Evolutionary conservation across 2,113 vertebrate species (phyloP), one percentile per base, ranked within the genome.

Genomic region (Pao palembangensis): DNA sequence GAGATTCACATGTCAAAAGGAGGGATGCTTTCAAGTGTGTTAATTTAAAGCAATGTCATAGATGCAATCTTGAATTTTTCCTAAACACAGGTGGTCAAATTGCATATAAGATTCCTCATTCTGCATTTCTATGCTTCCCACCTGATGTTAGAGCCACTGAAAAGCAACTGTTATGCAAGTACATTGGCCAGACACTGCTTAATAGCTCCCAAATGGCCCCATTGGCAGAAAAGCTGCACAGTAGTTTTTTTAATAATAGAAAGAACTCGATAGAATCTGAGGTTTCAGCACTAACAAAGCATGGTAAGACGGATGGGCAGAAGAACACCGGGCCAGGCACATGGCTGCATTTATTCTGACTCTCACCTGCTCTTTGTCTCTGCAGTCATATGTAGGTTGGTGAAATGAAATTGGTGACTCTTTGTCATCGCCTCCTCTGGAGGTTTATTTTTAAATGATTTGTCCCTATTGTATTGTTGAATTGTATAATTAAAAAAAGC

Each of bases 201-300:
- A 73, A 78, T 73, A 76, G 74, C 73, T 79, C 66, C 73, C 76
- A 71, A 80, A 79, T 51, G 52, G 61, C 68, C 16, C 67, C 62
- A 38, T 23, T 67, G 70, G 67, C 79, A 75, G 69, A 71, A 64
- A 68, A 78, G 64, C 65, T 79, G 61, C 78, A 67, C 71, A 49
- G 69, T 63, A 75, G 34, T 38, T 38, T 71, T 85, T 61, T 78
- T 71, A 54, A 74, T 69, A 53, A 74, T 56, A 63, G 67, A 61
- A 69, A 70, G 63, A 64, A 59, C 58, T 51, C 48, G 65, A 77
- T 74, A 62, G 68, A 72, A 75, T 80, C 49, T 34, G 61, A 66
- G 51, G 58, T 65, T 43, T 74, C 67, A 72, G 76, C 21, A 62
- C 47, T 70, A 68, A 73, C 69, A 80, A 73, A 71, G 55, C 51